A percentile compares a stretch with the other conserved stretches of the same genome.
phyloP scores from a whole-genome alignment of 2,113 vertebrate genomes.

The Neogale vison region DNA sequence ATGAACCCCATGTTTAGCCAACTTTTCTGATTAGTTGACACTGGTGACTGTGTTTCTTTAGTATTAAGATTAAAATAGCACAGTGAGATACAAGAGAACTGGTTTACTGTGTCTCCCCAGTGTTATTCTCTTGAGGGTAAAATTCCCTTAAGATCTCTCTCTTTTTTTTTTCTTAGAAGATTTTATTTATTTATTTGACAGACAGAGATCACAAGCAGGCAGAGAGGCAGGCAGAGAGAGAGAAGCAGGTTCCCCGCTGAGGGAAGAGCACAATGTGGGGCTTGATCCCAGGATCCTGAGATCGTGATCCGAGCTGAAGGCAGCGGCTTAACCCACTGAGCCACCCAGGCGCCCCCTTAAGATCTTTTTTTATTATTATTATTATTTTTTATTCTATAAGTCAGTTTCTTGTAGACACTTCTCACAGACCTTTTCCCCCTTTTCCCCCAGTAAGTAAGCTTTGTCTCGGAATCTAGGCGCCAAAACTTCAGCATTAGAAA shows the following conservation, averaged over 20 bases:
- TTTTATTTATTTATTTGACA: too few relatives aligned
- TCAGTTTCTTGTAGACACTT: conserved; percentile 8
- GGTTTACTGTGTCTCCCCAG: background rate
- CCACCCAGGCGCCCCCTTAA: too few relatives aligned
- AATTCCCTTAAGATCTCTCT: background rate
- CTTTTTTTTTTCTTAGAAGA: too few relatives aligned
- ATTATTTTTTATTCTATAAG: background rate
- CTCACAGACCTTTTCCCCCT: background rate
- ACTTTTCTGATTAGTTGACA: background rate
- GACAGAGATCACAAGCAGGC: too few relatives aligned
- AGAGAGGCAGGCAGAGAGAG: too few relatives aligned
- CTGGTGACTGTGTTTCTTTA: background rate
- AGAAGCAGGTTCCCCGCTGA: too few relatives aligned
- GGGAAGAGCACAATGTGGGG: too few relatives aligned
- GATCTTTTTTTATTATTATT: too few relatives aligned
- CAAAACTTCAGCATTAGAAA: background rate
- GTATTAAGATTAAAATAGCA: background rate
- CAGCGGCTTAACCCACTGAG: too few relatives aligned
- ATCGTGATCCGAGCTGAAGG: too few relatives aligned
- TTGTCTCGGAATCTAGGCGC: background rate
- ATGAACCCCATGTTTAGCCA: background rate
- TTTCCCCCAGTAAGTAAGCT: background rate
- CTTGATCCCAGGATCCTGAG: too few relatives aligned
- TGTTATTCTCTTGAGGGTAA: background rate
- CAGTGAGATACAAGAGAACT: background rate